Base-by-base conservation (phyloP, 1,140 invertebrate species). In the Maconellicoccus hirsutus region DNA sequence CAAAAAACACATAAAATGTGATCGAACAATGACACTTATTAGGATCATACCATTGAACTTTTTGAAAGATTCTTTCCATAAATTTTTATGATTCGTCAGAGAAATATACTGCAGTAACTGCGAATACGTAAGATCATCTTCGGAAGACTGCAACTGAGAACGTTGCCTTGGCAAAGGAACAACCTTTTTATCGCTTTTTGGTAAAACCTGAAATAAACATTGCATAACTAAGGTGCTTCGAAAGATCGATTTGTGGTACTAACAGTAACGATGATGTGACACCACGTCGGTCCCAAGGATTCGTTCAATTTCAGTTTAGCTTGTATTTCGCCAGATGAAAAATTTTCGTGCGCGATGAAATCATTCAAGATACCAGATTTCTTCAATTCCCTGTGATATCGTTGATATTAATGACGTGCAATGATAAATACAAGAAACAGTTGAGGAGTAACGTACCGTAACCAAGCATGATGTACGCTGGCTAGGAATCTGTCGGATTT, bases 1-100 rank as follows among this genome's bases (percentile, higher is more conserved):
- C 26, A 19, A 71, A 70, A 27, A 19, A 22, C 21, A 61, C 7
- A 70, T 25, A 22, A 38, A 25, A 10, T 59, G n/a, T n/a, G n/a
- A n/a, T 59, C 26, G 63, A 27, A 52, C n/a, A n/a, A n/a, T n/a
- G n/a, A 61, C 22, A 19, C n/a, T 21, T 12, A 42, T 38, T 3
- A 1, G 8, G 27, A 0, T 70, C 27, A 59, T n/a, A 80, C 84
- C 81, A 72, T 81, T 84, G 80, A 90, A 89, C 81, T 89, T 90
- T 76, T 89, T 90, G 76, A 88, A 90, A 6, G 87, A 85, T 75
- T 90, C 86, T 78, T 91, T 91, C 91, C 90, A 93, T 70, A 92
- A 80, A 79, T 90, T 91, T 76, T 87, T 85, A 76, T 89, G 89
- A 81, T 92, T 93, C 33, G 84, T 89, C 77, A 89, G 85, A 0